Evolutionary conservation across 2,113 vertebrate species (phyloP).

Genomic region (Delphinus delphis): DNA sequence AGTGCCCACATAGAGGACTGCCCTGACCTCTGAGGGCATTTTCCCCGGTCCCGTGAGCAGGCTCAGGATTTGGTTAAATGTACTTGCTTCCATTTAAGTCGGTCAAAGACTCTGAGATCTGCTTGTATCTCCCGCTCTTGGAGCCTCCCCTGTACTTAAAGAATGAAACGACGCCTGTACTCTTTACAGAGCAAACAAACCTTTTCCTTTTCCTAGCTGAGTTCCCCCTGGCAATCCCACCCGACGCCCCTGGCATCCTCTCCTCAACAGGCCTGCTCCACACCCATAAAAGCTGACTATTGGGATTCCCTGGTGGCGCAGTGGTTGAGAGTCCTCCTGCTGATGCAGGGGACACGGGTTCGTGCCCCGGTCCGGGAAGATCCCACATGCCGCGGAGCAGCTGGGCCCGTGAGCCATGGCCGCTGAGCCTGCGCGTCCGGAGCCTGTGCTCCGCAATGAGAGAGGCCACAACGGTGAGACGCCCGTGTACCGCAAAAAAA

Average conservation of each 20-base stretch:
- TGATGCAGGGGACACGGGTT: too few species aligned
- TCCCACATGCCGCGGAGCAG: accelerated
- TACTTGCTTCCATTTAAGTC: not conserved
- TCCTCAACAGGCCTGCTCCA: slow-evolving; percentile 64
- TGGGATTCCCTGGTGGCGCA: not conserved
- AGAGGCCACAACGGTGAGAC: too few species aligned
- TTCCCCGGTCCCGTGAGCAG: accelerated
- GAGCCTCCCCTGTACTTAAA: not conserved
- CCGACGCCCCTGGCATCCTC: not conserved
- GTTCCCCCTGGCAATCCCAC: not conserved
- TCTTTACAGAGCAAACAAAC: not conserved
- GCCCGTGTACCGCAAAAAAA: too few species aligned
- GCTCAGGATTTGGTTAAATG: accelerated
- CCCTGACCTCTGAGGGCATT: not conserved
- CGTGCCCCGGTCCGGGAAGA: too few species aligned
- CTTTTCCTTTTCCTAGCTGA: not conserved
- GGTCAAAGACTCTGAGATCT: accelerated
- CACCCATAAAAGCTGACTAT: slow-evolving; percentile 66
- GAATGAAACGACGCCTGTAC: accelerated
- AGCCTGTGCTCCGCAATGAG: too few species aligned
- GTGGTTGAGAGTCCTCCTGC: too few species aligned
- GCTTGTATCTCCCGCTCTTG: accelerated
- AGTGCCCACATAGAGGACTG: accelerated
- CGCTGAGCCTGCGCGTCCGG: too few species aligned
- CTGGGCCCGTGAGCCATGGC: too few species aligned